These are phyloP conservation scores for Drosophila fuyamai DNA, from an alignment of 1,140 invertebrate genomes.

Conservation along the genomic window DNA sequence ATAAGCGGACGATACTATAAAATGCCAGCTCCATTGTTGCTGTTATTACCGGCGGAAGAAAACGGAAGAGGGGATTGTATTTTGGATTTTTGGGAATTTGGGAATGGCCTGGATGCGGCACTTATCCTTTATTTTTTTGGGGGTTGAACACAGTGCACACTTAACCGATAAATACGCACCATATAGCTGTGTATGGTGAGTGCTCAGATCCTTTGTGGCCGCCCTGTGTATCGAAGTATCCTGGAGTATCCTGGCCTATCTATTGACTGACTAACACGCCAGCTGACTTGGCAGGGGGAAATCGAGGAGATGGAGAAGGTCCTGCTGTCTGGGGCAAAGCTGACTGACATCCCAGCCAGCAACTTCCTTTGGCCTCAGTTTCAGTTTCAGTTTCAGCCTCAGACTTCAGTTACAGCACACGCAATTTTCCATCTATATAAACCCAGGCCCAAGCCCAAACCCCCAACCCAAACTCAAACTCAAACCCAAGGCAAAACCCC, in stretches of 20 bases:
- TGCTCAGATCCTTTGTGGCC: conserved; percentile 23
- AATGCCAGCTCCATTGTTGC: conserved; percentile 60
- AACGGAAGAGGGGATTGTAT: conserved; percentile 39
- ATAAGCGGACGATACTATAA: conserved; percentile 44
- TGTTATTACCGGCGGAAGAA: conserved; percentile 69
- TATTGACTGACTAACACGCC: conserved; percentile 73
- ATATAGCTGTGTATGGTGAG: not conserved
- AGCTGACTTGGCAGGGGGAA: conserved; percentile 53
- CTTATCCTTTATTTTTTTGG: conserved; percentile 34
- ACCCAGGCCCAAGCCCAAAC: no score
- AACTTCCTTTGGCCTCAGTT: conserved; percentile 41
- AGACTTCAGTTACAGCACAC: conserved; percentile 66
- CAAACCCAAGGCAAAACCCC: not conserved
- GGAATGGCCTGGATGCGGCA: conserved; percentile 38
- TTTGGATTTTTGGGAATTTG: conserved; percentile 17
- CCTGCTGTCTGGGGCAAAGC: conserved; percentile 20
- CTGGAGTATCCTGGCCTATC: conserved; percentile 44
- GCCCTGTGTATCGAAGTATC: conserved; percentile 4
- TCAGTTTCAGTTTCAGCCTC: no score
- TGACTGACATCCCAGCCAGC: conserved; percentile 46
- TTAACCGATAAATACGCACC: conserved; percentile 56
- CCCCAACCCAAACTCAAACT: not conserved
- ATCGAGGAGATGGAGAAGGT: not conserved
- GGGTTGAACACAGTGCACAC: conserved; percentile 51
- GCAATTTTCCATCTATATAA: conserved; percentile 66